Base-by-base conservation (phyloP, 2,797 vertebrate species). In the Myotis daubentonii region DNA sequence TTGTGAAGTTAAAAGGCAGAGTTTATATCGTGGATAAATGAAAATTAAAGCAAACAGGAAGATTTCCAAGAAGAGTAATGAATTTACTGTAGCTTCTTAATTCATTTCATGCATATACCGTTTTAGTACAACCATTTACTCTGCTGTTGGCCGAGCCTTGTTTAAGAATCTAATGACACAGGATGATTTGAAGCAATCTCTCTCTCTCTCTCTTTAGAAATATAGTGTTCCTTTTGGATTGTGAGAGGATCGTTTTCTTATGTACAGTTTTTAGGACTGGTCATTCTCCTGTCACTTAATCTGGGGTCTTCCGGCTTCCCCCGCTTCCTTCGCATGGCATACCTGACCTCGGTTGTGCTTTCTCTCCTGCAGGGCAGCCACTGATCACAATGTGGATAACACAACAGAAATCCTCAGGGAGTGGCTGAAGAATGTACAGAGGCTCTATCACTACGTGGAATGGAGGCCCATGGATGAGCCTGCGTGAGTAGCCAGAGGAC, bases 391-490 rank as follows among this genome's bases (percentile, higher is more conserved):
- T 22, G 19, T 98, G 93, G 99, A 99, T 98, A 99, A 99, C 97
- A 99, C 99, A 79, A 99, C 99, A 0, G 99, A 98, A 33, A 97
- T 99, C 96, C 98, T 99, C 96, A 98, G 98, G 94, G 99, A 99
- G 94, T 99, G 99, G 99, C 97, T 99, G 98, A 99, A 98, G 97
- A 98, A 96, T 0, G 99, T 99, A 0, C 99, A 99, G 98, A 97
- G 96, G 20, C 60, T 98, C 47, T 99, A 99, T 96, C 99, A 99
- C 20, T 99, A 99, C 0, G 99, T 99, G 94, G 99, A 99, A 97
- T 99, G 99, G 99, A 99, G 99, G 53, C 99, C 99, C 0, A 98
- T 99, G 99, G 99, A 99, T 23, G 99, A 99, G 6, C 99, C 99
- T 0, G 98, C 75, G 99, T 99, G 97, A 99, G 99, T 98, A 89